Evolutionary conservation across 2,797 vertebrate genomes (phyloP), one percentile per base, ranked within the genome.

Genomic region (Semotilus atromaculatus): DNA sequence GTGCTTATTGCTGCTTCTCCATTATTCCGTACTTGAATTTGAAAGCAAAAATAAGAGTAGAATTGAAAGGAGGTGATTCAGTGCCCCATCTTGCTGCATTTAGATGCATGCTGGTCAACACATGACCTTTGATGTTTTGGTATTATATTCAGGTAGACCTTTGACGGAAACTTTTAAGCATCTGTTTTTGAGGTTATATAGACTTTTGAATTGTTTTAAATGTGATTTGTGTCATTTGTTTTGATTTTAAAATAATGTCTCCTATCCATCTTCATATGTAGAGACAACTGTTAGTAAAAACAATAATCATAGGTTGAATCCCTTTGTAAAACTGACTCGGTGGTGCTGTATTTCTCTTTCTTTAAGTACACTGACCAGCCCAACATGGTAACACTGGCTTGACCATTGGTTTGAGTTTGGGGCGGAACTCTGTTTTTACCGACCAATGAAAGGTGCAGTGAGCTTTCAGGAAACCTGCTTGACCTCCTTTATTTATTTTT

Each of bases 1-100:
- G 4, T 72, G 53, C 55, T 73, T 82, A 26, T 64, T 29, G 6
- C 55, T 48, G 55, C 70, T 8, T 43, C 26, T n/a, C 53, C 55
- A 26, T 62, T 77, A 29, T 29, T 82, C 21, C 8, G 2, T 64
- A 60, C 38, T 82, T 64, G 53, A 62, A 62, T 62, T 55, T 19
- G n/a, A 72, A 36, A 31, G 40, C 58, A 51, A 66, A 62, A 82
- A 51, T 51, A 23, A 74, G 36, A 31, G 74, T 26, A 29, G 18
- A 78, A 45, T 45, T 78, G n/a, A 82, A 73, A 31, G 21, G 16
- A 43, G 40, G 14, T 45, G 23, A 64, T 74, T 74, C 23, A 51
- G 70, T 36, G 55, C 40, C 81, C 29, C 23, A 26, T 66, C 21
- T 38, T 66, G 53, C 26, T 62, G 26, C 53, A 36, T 34, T 74